Evolutionary conservation across 2,113 vertebrate species (phyloP).

Genomic region (Clarias batrachus): DNA sequence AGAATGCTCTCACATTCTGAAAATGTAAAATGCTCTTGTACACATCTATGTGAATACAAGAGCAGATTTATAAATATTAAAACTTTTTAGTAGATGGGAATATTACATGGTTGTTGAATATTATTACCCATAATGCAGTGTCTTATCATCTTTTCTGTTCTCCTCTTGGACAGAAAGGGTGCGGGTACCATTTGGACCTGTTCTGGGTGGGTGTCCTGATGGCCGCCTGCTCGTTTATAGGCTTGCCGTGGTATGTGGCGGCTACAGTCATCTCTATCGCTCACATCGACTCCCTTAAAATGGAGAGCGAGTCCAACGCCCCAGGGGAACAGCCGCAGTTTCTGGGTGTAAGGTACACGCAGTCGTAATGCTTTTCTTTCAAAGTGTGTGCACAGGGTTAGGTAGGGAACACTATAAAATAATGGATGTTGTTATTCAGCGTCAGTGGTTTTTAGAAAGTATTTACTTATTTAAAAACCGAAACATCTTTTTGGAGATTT

Average conservation of each 20-base stretch:
- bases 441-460: background rate
- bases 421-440: background rate
- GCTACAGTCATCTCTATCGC: slow-evolving; percentile 98
- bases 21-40: too few relatives aligned
- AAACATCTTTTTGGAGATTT: background rate
- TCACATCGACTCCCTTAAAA: slow-evolving; percentile 95
- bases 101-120: background rate
- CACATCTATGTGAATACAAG: too few relatives aligned
- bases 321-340: slow-evolving; percentile 95
- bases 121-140: background rate
- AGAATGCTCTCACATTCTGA: too few relatives aligned
- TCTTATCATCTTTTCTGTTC: background rate
- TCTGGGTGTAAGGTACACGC: slow-evolving; percentile 87
- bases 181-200: slow-evolving; percentile 93
- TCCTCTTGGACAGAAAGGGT: slow-evolving; percentile 80
- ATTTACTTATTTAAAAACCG: background rate
- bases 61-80: too few relatives aligned
- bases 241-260: slow-evolving; percentile 95
- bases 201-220: slow-evolving; percentile 94
- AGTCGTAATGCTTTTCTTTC: background rate
- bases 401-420: background rate
- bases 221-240: slow-evolving; percentile 90
- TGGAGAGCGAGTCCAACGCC: slow-evolving; percentile 95
- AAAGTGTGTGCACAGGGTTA: background rate
- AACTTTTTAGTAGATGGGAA: too few relatives aligned